Conservation (phyloP, 2,113 vertebrate species). For the Petrocephalus zakoni region DNA sequence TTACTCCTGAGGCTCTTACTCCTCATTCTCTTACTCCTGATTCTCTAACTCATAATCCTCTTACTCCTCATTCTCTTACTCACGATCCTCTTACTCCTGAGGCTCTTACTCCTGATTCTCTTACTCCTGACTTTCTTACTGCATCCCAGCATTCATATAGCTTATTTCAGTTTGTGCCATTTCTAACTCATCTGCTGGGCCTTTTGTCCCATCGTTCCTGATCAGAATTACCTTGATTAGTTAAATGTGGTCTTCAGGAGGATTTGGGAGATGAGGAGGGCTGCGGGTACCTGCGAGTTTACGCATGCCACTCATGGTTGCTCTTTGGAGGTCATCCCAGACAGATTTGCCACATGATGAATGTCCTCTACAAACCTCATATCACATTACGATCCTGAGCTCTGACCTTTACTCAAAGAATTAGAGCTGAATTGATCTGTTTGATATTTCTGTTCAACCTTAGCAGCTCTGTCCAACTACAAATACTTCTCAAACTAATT, state of each 20-base stretch:
- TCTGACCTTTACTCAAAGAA: slow-evolving; percentile 11
- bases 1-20: no score
- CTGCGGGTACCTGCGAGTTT: background rate
- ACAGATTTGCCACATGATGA: background rate
- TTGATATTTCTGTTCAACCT: background rate
- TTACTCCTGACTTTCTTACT: background rate
- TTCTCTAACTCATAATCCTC: no score
- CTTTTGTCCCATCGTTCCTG: background rate
- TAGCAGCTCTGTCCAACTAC: background rate
- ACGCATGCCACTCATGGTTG: background rate
- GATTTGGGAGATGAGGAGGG: background rate
- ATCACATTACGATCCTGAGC: background rate
- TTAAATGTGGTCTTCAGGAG: background rate
- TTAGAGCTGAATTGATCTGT: background rate
- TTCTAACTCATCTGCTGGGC: background rate
- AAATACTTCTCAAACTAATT: background rate
- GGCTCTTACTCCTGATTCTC: no score
- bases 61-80: no score
- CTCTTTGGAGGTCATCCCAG: background rate
- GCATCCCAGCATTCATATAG: background rate
- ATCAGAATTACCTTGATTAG: background rate
- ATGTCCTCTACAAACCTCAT: background rate
- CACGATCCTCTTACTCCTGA: no score
- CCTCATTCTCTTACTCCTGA: no score
- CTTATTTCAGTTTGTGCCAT: background rate